Evolutionary conservation across 2,113 vertebrate genomes (phyloP).

Genomic region (Microcebus jonahi): DNA sequence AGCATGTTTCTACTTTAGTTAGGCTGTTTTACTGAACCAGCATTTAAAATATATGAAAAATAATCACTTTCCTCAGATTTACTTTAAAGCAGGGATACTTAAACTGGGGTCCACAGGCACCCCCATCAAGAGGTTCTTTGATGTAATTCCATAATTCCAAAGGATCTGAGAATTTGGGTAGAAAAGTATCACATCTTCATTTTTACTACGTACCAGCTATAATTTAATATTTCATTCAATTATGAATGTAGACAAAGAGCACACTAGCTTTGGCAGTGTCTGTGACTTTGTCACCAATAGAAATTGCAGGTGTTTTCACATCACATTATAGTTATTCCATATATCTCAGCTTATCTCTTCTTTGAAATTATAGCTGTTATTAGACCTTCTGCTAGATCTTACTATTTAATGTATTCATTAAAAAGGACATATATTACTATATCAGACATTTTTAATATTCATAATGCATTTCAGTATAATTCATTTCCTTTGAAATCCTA

Average conservation of each 20-base stretch:
- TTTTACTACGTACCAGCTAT: background rate
- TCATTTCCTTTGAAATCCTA: constrained; percentile 6
- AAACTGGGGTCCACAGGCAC: background rate
- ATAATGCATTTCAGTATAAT: background rate
- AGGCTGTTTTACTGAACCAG: background rate
- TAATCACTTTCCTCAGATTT: background rate
- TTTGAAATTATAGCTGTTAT: constrained; percentile 36
- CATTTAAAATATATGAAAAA: background rate
- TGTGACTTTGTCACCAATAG: constrained; percentile 14
- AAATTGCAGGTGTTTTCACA: constrained; percentile 43
- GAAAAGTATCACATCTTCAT: background rate
- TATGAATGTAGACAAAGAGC: background rate
- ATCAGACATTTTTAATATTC: constrained; percentile 14
- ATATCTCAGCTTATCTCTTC: constrained; percentile 22
- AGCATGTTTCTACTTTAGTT: background rate
- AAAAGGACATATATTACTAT: background rate
- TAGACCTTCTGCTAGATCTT: background rate
- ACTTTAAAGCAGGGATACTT: background rate
- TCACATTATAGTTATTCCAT: background rate
- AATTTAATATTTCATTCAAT: background rate
- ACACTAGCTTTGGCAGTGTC: background rate
- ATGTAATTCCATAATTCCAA: background rate
- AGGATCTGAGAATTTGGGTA: background rate
- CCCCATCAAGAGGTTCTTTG: background rate
- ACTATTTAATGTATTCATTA: background rate